Evolutionary conservation across 2,797 vertebrate genomes (phyloP), one percentile per base, ranked within the genome.

Genomic region (Argentina silus): DNA sequence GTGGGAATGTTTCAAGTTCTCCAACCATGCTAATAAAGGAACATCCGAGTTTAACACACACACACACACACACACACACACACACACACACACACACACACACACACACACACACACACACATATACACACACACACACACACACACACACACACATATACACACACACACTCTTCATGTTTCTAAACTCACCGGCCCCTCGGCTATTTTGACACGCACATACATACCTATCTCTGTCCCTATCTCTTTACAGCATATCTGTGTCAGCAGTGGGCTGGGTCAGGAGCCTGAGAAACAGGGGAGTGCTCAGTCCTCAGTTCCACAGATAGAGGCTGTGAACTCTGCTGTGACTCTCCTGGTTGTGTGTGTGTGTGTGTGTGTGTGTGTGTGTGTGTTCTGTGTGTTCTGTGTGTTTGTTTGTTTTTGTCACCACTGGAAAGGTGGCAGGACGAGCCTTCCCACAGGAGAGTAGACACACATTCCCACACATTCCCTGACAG

Each of bases 221-320:
- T 69, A 72, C 78, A 81, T 67, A 82, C 72, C 78, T 91, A 91
- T 91, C 90, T 88, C 77, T 53, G 75, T 73, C 72, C 79, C 88
- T 79, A 92, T 92, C 91, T 92, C 81, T 83, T 69, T 74, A 80
- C 83, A 81, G 83, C 86, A 83, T 73, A 83, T 85, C 90, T 87
- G 88, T 86, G 91, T 93, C 91, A 91, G 91, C 91, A 91, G 73
- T 44, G 70, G 76, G 84, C 83, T 72, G 74, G 87, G 80, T 74
- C 81, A 61, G 82, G 82, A 83, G 78, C 88, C 81, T 92, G 91
- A 91, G 91, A 90, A 92, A 91, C 82, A 81, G 83, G 86, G 87
- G 86, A 81, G 10, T 84, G 83, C 81, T 84, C 44, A n/a, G 81
- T 87, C 88, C 83, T 83, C 88, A 90, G 91, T 85, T 78, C 79